Base-by-base conservation (phyloP, 2,888 invertebrate genomes). In the Amiota minor region DNA sequence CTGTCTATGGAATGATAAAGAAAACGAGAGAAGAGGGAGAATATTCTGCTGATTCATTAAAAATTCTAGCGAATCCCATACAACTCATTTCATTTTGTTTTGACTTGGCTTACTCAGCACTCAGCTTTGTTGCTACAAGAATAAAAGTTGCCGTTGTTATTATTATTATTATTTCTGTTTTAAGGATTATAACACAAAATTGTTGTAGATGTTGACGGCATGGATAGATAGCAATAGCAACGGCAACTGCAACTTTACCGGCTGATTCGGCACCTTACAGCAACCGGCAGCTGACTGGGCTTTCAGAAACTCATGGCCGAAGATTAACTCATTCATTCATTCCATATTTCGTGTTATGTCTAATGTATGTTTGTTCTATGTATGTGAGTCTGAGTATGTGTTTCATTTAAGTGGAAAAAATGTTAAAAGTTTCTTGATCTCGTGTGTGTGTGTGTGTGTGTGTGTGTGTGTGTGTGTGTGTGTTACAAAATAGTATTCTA, bases 11-110 rank as follows among this genome's bases (percentile, higher is more conserved):
- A 77, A 70, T 73, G 67, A 23, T 23, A 23, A 23, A 23, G 23
- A 23, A 23, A 23, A 2, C 3, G 2, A 23, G 23, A 23, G 35
- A n/a, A n/a, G 35, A 35, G 6, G 35, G 6, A 35, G 35, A 35
- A 35, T 35, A 6, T 35, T 4, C 35, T 67, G 75, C 79, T 82
- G 86, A 83, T 84, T 85, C 83, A 83, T 84, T 79, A 83, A 75
- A 73, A 80, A 76, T 84, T 82, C 79, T 78, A 79, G 81, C 72
- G 78, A 84, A 84, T 76, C 76, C 77, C 74, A 70, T 78, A 68
- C 62, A 16, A 68, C 67, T 68, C 65, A 65, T 65, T 47, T 65
- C 20, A 56, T 18, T 18, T 35, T 6, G 6, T 35, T 35, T 35
- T 35, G 35, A 56, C 56, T 10, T 35, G 35, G 35, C 35, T 35